phyloP scores from a whole-genome alignment of 1,140 invertebrate genomes.

The Diplogasteroides magnus region DNA sequence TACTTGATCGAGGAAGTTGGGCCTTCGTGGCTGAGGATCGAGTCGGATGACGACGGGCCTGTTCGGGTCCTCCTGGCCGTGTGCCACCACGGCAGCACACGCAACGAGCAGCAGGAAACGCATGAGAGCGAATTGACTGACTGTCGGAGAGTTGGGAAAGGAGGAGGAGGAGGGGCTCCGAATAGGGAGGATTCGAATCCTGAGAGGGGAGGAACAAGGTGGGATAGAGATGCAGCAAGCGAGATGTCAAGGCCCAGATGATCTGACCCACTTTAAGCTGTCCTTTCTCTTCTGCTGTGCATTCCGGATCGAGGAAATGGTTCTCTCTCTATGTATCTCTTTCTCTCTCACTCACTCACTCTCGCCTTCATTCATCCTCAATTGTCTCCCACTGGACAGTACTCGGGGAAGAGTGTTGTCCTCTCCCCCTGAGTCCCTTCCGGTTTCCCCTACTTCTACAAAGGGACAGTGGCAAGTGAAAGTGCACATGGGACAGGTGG shows the following conservation, averaged over 20 bases:
- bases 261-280: neutral
- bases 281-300: neutral
- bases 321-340: too few species aligned
- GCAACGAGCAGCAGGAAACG: neutral
- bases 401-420: too few species aligned
- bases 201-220: neutral
- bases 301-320: neutral
- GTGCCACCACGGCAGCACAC: conserved; percentile 5
- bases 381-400: too few species aligned
- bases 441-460: too few species aligned
- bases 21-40: conserved; percentile 6
- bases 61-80: conserved; percentile 13
- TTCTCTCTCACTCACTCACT: neutral
- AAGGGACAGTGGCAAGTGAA: too few species aligned
- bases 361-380: neutral
- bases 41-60: conserved; percentile 19
- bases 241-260: neutral
- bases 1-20: conserved; percentile 13
- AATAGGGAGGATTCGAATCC: neutral
- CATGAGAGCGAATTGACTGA: neutral
- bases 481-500: too few species aligned
- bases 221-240: neutral
- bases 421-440: too few species aligned
- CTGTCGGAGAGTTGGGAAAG: neutral
- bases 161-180: neutral